Percentiles rank a stretch among this genome's conserved stretches.
phyloP scores from a whole-genome alignment of 1,140 invertebrate genomes.

The Asbolus verrucosus region DNA sequence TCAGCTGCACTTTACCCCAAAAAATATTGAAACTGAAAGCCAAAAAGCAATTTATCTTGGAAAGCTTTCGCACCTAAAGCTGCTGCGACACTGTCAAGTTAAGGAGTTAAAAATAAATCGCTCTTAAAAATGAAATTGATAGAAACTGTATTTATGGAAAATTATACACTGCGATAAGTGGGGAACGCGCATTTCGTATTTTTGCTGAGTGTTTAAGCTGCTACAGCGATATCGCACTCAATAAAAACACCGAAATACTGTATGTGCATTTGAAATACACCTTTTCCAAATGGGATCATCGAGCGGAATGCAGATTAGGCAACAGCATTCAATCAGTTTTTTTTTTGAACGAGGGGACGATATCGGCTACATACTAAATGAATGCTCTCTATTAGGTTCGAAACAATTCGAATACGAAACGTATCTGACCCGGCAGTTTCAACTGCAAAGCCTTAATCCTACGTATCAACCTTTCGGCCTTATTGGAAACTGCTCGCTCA shows the following conservation, averaged over 20 bases:
- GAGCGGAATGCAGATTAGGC: constrained; percentile 38
- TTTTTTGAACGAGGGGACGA: too few species aligned
- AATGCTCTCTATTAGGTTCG: constrained; percentile 7
- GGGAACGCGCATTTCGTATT: not conserved
- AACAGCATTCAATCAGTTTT: constrained; percentile 34
- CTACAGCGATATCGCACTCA: constrained; percentile 14
- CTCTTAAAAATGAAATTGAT: constrained; percentile 10
- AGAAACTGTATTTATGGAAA: constrained; percentile 31
- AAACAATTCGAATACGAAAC: constrained; percentile 31
- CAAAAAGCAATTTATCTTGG: constrained; percentile 25
- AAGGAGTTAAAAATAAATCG: constrained; percentile 38
- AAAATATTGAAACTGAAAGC: constrained; percentile 37
- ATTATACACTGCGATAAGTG: too few species aligned
- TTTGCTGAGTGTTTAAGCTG: constrained; percentile 25
- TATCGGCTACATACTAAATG: constrained; percentile 27
- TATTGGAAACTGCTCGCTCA: constrained; percentile 34
- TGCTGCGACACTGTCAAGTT: constrained; percentile 14
- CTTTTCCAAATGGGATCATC: constrained; percentile 32
- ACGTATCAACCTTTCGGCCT: constrained; percentile 21
- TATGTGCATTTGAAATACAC: constrained; percentile 27
- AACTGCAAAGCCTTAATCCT: constrained; percentile 30
- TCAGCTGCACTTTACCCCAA: constrained; percentile 2
- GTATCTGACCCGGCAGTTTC: constrained; percentile 26
- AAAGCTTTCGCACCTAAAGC: constrained; percentile 23
- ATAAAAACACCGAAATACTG: constrained; percentile 31